Percentiles rank a stretch among this genome's conserved stretches.
phyloP scores from a whole-genome alignment of 2,113 vertebrate species.

The Corythaeola cristata region DNA sequence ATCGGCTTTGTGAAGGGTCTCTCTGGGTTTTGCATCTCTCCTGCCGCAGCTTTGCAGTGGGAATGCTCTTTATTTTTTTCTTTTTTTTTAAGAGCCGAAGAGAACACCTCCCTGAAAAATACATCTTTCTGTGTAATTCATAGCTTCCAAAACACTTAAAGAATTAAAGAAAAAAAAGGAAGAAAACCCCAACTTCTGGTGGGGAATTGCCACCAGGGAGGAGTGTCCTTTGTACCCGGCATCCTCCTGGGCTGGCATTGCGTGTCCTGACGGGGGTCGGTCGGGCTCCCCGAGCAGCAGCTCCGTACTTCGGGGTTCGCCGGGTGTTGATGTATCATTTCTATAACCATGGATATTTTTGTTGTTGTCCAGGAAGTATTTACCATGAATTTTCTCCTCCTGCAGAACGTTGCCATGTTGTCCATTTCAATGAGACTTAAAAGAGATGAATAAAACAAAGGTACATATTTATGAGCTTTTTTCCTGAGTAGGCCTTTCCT shows the following conservation, averaged over 20 bases:
- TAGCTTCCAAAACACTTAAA: slow-evolving; percentile 31
- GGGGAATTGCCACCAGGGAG: background rate
- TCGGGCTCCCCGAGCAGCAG: background rate
- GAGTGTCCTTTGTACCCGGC: background rate
- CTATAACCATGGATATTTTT: slow-evolving; percentile 58
- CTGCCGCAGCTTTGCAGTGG: slow-evolving; percentile 16
- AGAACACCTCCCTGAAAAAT: slow-evolving; percentile 18
- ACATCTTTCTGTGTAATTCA: slow-evolving; percentile 43
- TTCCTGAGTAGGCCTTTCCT: background rate
- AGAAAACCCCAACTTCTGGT: background rate
- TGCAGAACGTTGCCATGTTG: slow-evolving; percentile 58
- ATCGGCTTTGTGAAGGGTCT: background rate
- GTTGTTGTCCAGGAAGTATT: slow-evolving; percentile 51
- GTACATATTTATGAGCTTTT: slow-evolving; percentile 20
- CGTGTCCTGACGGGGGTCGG: background rate
- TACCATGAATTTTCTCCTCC: slow-evolving; percentile 22
- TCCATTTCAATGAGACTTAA: slow-evolving; percentile 55
- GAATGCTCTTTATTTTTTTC: background rate
- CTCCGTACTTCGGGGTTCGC: slow-evolving; percentile 7
- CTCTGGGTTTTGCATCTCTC: background rate
- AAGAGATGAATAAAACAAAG: slow-evolving; percentile 68
- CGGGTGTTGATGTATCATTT: slow-evolving; percentile 51
- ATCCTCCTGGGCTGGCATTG: slow-evolving; percentile 1
- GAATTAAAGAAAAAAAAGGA: background rate
- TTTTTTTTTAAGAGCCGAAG: slow-evolving; percentile 44